Conservation (phyloP, 1,140 invertebrate genomes). For the Musca domestica region DNA sequence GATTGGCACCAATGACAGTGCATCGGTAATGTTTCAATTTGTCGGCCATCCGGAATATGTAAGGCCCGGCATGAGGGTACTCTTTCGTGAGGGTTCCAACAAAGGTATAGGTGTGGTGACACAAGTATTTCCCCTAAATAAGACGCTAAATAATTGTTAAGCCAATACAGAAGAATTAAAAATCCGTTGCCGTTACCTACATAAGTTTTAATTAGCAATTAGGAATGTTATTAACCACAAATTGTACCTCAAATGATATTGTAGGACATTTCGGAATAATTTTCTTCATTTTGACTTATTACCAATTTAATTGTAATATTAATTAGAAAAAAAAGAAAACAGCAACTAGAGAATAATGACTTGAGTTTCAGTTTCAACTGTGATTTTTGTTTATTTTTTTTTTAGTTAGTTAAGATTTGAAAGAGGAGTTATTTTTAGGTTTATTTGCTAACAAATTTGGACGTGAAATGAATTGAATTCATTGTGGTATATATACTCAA, state of each 20-base stretch:
- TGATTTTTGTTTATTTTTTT: background rate
- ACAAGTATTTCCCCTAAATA: slow-evolving; percentile 68
- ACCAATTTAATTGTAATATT: slow-evolving; percentile 6
- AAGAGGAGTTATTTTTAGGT: too few species aligned
- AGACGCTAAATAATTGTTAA: slow-evolving; percentile 26
- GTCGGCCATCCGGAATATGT: slow-evolving; percentile 88
- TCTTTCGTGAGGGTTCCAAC: slow-evolving; percentile 85
- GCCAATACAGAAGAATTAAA: background rate
- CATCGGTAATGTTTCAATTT: slow-evolving; percentile 86
- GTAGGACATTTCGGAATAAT: background rate
- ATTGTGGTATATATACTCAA: too few species aligned
- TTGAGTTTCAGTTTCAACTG: slow-evolving; percentile 5
- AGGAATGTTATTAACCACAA: slow-evolving; percentile 1
- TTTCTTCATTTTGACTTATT: background rate
- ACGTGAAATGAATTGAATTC: too few species aligned
- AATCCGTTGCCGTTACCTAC: background rate
- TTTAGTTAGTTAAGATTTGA: background rate
- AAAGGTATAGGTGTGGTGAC: slow-evolving; percentile 90
- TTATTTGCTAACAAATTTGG: too few species aligned
- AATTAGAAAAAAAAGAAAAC: too few species aligned
- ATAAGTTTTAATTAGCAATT: background rate
- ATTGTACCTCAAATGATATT: slow-evolving; percentile 18
- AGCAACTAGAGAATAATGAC: slow-evolving; percentile 1
- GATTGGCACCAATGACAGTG: slow-evolving; percentile 75
- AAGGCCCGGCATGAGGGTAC: slow-evolving; percentile 77